phyloP scores from a whole-genome alignment of 1,140 invertebrate species.

The Medauroidea extradentata region DNA sequence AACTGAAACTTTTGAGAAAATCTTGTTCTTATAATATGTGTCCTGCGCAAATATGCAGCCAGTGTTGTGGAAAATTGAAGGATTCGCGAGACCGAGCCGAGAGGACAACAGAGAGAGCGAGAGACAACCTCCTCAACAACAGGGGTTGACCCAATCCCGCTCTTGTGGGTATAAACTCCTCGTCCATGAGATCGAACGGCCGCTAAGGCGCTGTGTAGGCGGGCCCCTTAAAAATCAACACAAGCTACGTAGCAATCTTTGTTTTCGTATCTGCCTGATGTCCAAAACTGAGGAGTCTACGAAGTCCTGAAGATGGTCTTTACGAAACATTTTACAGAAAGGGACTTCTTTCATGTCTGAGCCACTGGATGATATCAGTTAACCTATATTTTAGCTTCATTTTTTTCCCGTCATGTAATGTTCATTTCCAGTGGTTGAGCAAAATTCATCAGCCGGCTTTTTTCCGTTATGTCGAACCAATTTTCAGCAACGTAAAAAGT shows the following conservation, averaged over 20 bases:
- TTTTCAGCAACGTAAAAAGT: conserved; percentile 3
- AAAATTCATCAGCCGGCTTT: neutral
- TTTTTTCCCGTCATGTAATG: neutral
- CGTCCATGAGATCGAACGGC: no score
- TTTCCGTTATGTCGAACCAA: neutral
- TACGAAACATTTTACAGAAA: neutral
- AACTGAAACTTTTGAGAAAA: no score
- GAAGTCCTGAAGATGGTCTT: neutral
- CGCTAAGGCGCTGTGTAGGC: no score
- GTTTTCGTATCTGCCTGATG: neutral
- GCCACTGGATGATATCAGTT: neutral
- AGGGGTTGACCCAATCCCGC: no score
- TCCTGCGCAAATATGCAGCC: no score
- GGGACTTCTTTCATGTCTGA: neutral
- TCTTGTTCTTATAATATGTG: no score
- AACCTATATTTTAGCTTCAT: neutral
- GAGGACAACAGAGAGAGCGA: no score
- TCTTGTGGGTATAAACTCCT: no score
- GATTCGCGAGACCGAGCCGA: no score
- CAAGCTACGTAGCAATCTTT: neutral
- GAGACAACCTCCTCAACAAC: no score
- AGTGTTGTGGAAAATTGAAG: no score
- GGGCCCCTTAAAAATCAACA: neutral
- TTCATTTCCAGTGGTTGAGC: neutral
- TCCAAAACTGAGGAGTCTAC: neutral